Base-by-base conservation (phyloP, 92 coral and sea anemone genomes). In the Actinernus sp. region DNA sequence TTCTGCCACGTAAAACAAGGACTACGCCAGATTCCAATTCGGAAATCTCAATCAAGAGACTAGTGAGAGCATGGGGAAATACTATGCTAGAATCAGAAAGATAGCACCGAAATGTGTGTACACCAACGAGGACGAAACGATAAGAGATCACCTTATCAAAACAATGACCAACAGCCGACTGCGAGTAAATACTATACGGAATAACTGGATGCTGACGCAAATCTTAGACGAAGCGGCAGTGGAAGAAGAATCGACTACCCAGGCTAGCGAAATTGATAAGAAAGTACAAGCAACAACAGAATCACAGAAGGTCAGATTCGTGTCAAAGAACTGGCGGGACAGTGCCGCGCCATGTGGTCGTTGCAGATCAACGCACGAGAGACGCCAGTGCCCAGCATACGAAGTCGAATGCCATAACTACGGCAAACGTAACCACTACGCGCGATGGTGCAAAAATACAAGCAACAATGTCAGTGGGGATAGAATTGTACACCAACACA, bases 71-170 rank as follows among this genome's bases (percentile, higher is more conserved):
- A 29, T 77, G 62, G 63, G 65, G n/a, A 32, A 55, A 11, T 84
- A 84, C 40, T 64, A 77, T 50, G 44, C 76, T 16, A 55, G 77
- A 48, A 29, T 84, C 1, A 18, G 60, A 8, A 83, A 82, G 5
- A 55, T 74, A 4, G 77, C 89, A n/a, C 56, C 31, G 62, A 64
- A 78, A 59, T 85, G 91, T 18, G 81, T 72, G 37, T 85, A 52
- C 43, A 25, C 37, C 22, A 16, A 74, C 21, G 66, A 66, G 24
- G 61, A 58, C 54, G 78, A 74, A 22, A 59, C 55, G 13, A 65
- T 74, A 3, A 37, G 79, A 37, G 75, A 75, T 38, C 89, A 75
- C 34, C 50, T 68, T 36, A 76, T 75, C 59, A 83, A 83, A 31
- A 75, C 84, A 22, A 83, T 83, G 84, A 52, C 28, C 9, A 65